Percentiles rank a stretch among this genome's conserved stretches.
Conservation (phyloP, 2,797 vertebrate species). For the Manis crassicaudata region DNA sequence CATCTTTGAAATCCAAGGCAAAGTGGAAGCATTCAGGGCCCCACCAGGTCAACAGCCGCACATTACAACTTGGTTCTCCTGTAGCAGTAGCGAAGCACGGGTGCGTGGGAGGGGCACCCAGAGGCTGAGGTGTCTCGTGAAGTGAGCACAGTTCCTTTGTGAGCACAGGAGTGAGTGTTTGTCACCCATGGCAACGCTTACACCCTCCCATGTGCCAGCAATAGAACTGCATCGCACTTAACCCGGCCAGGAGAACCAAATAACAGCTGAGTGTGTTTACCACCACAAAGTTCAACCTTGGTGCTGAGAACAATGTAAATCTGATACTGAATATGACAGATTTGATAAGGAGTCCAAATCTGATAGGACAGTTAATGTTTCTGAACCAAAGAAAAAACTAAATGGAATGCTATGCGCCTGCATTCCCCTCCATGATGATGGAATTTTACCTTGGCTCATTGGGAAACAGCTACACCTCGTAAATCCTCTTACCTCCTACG, state of each 20-base stretch:
- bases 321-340: slow-evolving; percentile 90
- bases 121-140: slow-evolving; percentile 62
- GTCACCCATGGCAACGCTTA: slow-evolving; percentile 93
- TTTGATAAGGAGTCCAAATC: slow-evolving; percentile 91
- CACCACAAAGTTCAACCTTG: slow-evolving; percentile 86
- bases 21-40: not conserved
- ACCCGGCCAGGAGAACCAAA: slow-evolving; percentile 88
- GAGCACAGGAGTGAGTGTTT: slow-evolving; percentile 89
- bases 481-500: slow-evolving; percentile 91
- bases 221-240: slow-evolving; percentile 90
- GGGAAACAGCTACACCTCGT: slow-evolving; percentile 90
- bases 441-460: slow-evolving; percentile 92
- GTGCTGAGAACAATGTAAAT: slow-evolving; percentile 88
- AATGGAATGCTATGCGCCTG: slow-evolving; percentile 91
- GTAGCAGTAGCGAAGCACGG: not conserved
- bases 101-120: not conserved
- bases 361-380: slow-evolving; percentile 92
- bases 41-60: not conserved
- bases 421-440: slow-evolving; percentile 92
- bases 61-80: not conserved
- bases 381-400: slow-evolving; percentile 90
- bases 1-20: not conserved
- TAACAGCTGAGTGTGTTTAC: slow-evolving; percentile 93
- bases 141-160: slow-evolving; percentile 87
- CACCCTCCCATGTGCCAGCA: slow-evolving; percentile 88